Evolutionary conservation across 2,888 invertebrate species (phyloP).

Genomic region (Seladonia tumulorum): DNA sequence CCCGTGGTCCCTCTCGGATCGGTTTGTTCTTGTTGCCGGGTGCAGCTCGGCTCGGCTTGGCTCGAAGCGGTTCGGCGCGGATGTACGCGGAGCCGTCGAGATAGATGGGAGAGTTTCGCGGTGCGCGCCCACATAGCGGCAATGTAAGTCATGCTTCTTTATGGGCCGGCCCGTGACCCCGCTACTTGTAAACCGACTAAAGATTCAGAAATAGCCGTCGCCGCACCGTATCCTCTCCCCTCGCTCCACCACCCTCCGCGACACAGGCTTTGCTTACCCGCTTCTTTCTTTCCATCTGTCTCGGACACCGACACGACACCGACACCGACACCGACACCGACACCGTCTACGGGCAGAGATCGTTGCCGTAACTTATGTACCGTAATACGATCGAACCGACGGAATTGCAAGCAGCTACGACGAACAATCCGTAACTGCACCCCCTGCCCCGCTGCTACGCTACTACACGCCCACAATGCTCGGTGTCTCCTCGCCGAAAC

Average conservation of each 20-base stretch:
- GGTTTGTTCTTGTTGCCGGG: conserved; percentile 28
- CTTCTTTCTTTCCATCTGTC: conserved; percentile 37
- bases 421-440: conserved; percentile 21
- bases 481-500: not conserved
- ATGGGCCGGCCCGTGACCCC: conserved; percentile 81
- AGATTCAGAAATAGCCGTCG: conserved; percentile 82
- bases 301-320: conserved; percentile 44
- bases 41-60: conserved; percentile 16
- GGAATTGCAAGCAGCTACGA: conserved; percentile 63
- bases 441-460: not conserved
- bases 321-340: conserved; percentile 37
- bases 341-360: conserved; percentile 50
- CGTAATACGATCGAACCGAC: conserved; percentile 72
- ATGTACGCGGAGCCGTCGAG: conserved; percentile 71
- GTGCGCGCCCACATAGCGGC: conserved; percentile 79
- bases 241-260: conserved; percentile 12
- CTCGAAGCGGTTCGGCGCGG: conserved; percentile 40
- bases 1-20: not conserved
- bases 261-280: conserved; percentile 12
- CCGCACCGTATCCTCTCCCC: conserved; percentile 48
- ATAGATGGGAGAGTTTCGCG: conserved; percentile 80
- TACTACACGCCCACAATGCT: not conserved
- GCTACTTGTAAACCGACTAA: conserved; percentile 83
- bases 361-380: conserved; percentile 71
- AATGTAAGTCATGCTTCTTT: conserved; percentile 83